Evolutionary conservation across 2,113 vertebrate species (phyloP).

Genomic region (Sporophila hypoxantha): DNA sequence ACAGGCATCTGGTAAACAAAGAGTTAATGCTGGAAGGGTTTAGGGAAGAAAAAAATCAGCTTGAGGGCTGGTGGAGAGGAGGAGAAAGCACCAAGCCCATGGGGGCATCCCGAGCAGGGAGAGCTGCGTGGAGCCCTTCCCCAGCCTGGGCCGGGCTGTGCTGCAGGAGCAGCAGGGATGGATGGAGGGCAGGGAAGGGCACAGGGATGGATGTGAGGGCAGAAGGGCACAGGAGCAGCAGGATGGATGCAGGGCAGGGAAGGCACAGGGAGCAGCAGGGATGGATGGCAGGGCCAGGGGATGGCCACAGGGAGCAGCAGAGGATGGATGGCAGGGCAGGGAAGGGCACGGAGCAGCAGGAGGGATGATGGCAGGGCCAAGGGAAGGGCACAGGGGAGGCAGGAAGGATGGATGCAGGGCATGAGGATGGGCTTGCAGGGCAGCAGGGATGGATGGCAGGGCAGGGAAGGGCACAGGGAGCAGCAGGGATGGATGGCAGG

Average conservation of each 20-base stretch:
- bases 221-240: neutral
- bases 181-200: no score
- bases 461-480: neutral
- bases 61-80: neutral
- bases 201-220: neutral
- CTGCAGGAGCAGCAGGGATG: neutral
- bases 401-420: neutral
- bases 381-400: no score
- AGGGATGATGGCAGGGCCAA: no score
- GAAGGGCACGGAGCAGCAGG: no score
- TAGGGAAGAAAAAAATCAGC: neutral
- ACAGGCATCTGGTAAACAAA: neutral
- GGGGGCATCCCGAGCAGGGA: neutral
- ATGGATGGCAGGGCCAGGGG: neutral
- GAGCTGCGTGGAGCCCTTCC: neutral
- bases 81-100: neutral
- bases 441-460: neutral
- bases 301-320: no score
- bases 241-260: neutral
- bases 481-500: neutral
- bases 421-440: no score
- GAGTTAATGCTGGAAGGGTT: neutral
- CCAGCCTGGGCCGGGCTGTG: neutral
- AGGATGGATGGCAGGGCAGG: no score
- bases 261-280: no score